Conservation (phyloP, 1,140 invertebrate species). For the honey bee (Apis mellifera) region DNA sequence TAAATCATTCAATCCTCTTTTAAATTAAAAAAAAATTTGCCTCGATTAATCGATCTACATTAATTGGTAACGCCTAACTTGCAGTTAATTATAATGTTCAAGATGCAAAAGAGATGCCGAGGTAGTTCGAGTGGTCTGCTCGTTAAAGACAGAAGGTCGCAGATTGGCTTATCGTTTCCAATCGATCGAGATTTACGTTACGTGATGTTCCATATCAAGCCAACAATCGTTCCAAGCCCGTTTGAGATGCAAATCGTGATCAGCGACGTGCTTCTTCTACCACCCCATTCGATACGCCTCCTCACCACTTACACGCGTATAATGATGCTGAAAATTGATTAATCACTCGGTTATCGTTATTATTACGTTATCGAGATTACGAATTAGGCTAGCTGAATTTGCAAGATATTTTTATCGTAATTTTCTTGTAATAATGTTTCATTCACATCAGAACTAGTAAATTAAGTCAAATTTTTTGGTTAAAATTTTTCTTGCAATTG, state of each 20-base stretch:
- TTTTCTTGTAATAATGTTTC: too few species aligned
- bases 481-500: too few species aligned
- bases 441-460: too few species aligned
- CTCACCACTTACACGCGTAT: constrained; percentile 22
- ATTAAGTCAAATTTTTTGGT: too few species aligned
- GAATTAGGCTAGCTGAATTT: too few species aligned
- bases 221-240: constrained; percentile 51
- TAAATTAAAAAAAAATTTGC: too few species aligned
- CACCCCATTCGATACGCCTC: neutral
- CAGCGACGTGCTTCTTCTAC: constrained; percentile 10
- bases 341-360: constrained; percentile 31
- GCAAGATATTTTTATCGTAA: too few species aligned
- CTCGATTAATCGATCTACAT: neutral
- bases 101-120: constrained; percentile 30
- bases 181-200: constrained; percentile 53
- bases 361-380: neutral
- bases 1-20: too few species aligned
- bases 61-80: neutral
- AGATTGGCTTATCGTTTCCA: constrained; percentile 52
- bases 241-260: constrained; percentile 60
- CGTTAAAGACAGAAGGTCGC: constrained; percentile 45
- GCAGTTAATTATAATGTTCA: neutral
- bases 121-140: constrained; percentile 23
- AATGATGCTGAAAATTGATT: constrained; percentile 37
- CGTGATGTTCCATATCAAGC: constrained; percentile 31